These are phyloP conservation scores for Gadopsis bispinosus DNA, from an alignment of 2,797 vertebrate species.

Conservation along the genomic window DNA sequence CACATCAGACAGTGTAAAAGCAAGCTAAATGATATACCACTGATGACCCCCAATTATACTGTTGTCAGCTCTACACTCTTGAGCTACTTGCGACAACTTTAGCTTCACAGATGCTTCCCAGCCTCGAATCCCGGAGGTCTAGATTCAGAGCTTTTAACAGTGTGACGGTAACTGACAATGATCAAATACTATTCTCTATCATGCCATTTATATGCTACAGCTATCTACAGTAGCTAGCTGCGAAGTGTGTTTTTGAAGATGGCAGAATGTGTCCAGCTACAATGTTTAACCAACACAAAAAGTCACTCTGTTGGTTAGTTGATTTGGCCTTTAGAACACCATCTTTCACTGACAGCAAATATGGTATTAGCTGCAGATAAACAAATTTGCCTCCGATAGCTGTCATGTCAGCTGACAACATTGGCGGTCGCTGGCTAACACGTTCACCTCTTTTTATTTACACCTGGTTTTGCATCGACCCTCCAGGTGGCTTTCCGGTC, in stretches of 20 bases:
- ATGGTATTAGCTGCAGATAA: background rate
- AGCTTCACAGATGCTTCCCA: conserved; percentile 4
- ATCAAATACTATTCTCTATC: background rate
- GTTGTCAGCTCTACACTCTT: background rate
- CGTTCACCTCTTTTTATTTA: background rate
- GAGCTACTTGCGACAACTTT: conserved; percentile 10
- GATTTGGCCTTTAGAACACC: background rate
- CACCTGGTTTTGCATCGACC: background rate
- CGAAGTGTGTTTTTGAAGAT: background rate
- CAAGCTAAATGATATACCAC: background rate
- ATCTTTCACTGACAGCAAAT: background rate
- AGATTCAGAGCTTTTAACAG: conserved; percentile 5
- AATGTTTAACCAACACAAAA: background rate
- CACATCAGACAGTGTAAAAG: background rate
- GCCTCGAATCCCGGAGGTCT: background rate
- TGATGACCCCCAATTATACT: background rate
- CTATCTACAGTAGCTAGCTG: background rate
- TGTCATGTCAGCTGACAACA: background rate
- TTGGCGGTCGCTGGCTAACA: no score
- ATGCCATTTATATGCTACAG: fast-evolving
- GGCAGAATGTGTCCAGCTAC: background rate
- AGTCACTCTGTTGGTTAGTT: background rate
- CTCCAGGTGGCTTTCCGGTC: background rate
- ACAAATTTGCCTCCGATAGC: background rate
- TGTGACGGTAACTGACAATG: no score